Evolutionary conservation across 1,140 invertebrate species (phyloP).

Genomic region (Gryllus bimaculatus): DNA sequence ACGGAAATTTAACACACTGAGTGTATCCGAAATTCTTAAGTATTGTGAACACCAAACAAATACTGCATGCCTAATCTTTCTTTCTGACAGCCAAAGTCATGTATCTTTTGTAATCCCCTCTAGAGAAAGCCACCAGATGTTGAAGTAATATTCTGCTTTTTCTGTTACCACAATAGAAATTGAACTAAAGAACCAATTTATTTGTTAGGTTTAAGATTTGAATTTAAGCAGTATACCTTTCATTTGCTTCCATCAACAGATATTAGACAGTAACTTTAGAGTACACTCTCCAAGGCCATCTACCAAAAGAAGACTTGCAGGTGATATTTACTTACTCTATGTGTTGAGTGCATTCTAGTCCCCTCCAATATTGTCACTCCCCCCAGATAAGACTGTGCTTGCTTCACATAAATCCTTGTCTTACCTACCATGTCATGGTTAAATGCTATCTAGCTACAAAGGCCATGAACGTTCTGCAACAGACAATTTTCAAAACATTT

Average conservation of each 20-base stretch:
- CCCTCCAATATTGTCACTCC: not conserved
- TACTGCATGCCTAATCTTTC: not conserved
- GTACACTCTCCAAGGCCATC: not conserved
- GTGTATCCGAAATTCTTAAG: no score
- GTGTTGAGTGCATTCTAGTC: conserved; percentile 3
- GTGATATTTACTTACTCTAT: not conserved
- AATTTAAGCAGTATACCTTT: not conserved
- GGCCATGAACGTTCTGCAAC: no score
- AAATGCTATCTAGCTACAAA: not conserved
- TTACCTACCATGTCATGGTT: conserved; percentile 4
- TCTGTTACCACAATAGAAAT: not conserved
- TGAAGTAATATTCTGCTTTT: not conserved
- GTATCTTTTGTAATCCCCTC: not conserved
- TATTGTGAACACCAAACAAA: not conserved
- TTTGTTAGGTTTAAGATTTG: not conserved
- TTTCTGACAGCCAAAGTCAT: not conserved
- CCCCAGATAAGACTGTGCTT: not conserved
- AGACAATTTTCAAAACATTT: not conserved
- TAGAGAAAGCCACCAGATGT: not conserved
- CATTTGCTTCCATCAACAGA: not conserved
- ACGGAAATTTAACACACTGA: not conserved
- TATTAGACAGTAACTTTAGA: not conserved
- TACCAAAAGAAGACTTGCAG: not conserved
- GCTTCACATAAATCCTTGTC: not conserved
- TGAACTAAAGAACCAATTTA: not conserved